These are phyloP conservation scores for Brenthis daphne DNA, from an alignment of 2,888 invertebrate genomes.

Conservation along the genomic window DNA sequence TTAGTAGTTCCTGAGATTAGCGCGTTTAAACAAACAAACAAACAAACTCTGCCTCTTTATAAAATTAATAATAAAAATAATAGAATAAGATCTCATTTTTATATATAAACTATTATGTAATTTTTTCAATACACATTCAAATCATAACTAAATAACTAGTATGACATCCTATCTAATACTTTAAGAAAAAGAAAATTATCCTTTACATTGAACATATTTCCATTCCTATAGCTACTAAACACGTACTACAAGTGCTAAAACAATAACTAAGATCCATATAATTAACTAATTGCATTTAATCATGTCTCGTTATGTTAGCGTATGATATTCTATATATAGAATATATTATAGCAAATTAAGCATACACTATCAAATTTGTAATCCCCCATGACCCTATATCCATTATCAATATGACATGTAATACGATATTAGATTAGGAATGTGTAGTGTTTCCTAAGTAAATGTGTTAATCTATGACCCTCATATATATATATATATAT, in stretches of 20 bases:
- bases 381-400: constrained; percentile 43
- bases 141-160: too few species aligned
- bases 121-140: too few species aligned
- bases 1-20: too few species aligned
- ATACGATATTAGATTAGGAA: constrained; percentile 40
- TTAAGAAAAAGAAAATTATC: too few species aligned
- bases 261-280: background rate
- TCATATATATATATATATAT: constrained; percentile 16
- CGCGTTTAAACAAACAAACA: too few species aligned
- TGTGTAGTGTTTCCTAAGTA: constrained; percentile 26
- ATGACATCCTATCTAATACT: too few species aligned
- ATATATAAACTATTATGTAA: too few species aligned
- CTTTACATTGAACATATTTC: too few species aligned
- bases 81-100: too few species aligned
- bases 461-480: constrained; percentile 25
- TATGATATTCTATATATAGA: constrained; percentile 30
- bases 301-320: constrained; percentile 39
- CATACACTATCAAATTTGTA: constrained; percentile 43
- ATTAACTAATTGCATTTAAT: constrained; percentile 28
- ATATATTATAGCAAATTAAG: constrained; percentile 42
- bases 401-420: constrained; percentile 41
- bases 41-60: too few species aligned
- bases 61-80: too few species aligned
- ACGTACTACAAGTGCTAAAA: background rate
- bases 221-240: too few species aligned